A percentile compares a stretch with the other conserved stretches of the same genome.
Conservation (phyloP, 1,140 invertebrate genomes). For the Pogonomyrmex californicus region DNA sequence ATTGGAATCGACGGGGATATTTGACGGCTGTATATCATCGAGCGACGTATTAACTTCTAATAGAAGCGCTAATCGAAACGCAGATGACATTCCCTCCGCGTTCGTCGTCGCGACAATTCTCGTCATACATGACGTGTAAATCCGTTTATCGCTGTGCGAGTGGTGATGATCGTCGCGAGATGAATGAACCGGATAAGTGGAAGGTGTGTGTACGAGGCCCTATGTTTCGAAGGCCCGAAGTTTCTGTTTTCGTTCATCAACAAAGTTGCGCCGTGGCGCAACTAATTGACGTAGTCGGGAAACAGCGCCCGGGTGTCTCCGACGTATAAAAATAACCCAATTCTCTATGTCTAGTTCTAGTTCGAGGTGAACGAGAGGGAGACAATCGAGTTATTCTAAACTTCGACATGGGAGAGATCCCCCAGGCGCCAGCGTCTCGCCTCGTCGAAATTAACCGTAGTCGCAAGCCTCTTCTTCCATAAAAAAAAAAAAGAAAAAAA, state of each 20-base stretch:
- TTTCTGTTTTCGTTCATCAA: constrained; percentile 26
- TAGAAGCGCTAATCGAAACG: constrained; percentile 30
- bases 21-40: constrained; percentile 47
- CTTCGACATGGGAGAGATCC: constrained; percentile 7
- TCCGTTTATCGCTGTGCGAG: constrained; percentile 32
- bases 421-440: constrained; percentile 19
- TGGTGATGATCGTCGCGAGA: constrained; percentile 19
- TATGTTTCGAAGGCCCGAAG: background rate
- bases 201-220: background rate
- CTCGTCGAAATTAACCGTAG: constrained; percentile 32
- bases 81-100: constrained; percentile 30
- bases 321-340: constrained; percentile 52
- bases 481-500: background rate
- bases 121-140: constrained; percentile 21
- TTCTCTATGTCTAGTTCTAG: constrained; percentile 58
- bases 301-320: constrained; percentile 37
- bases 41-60: constrained; percentile 14
- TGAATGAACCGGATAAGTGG: constrained; percentile 38
- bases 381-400: constrained; percentile 64
- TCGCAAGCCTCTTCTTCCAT: background rate
- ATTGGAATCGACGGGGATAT: constrained; percentile 68
- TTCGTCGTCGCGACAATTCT: constrained; percentile 27
- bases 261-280: background rate
- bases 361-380: constrained; percentile 49
- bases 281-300: constrained; percentile 34